Evolutionary conservation across 2,797 vertebrate genomes (phyloP), one percentile per base, ranked within the genome.

Genomic region (Halcyon badia): DNA sequence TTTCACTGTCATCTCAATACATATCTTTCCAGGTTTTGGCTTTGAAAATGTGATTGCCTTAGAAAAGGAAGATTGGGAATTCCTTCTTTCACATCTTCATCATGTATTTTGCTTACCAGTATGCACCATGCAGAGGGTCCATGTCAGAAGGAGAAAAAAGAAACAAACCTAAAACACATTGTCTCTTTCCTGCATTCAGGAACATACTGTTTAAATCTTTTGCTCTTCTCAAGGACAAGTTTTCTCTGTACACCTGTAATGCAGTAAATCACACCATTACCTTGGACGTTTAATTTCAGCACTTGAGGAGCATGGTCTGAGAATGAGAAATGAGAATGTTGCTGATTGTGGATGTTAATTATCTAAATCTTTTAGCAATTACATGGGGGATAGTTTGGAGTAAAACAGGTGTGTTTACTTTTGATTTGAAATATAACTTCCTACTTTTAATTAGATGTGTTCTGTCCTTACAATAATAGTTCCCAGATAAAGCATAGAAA

Each of bases 241-340:
- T 77, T 77, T 77, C 48, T 73, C 57, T 10, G 2, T 66, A 46
- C 15, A 56, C 49, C 21, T 61, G 42, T 70, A 80, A 12, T 4
- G 11, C 16, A 33, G 17, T 65, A 92, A 94, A 86, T 90, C 64
- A 70, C 49, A 58, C 28, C 5, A 70, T 93, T 85, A 83, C 11
- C 56, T 64, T 57, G 13, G 35, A 49, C 13, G 81, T 84, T 66
- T 64, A 62, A 49, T 83, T 48, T 86, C 51, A 79, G 75, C 81
- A 87, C 20, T 72, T 42, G 25, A 80, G 39, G 20, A 54, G 14
- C 49, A 19, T 56, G 16, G 30, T 62, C 51, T 91, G 71, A 65
- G 24, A 80, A 88, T 54, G 57, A 80, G 31, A 72, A 71, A 76
- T 24, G 5, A 85, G 37, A 10, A 30, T 49, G 31, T 35, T 85